Percentiles rank a stretch among this genome's conserved stretches.
Evolutionary conservation across 2,888 invertebrate genomes (phyloP).

Genomic region (Hyppa rectilinea): DNA sequence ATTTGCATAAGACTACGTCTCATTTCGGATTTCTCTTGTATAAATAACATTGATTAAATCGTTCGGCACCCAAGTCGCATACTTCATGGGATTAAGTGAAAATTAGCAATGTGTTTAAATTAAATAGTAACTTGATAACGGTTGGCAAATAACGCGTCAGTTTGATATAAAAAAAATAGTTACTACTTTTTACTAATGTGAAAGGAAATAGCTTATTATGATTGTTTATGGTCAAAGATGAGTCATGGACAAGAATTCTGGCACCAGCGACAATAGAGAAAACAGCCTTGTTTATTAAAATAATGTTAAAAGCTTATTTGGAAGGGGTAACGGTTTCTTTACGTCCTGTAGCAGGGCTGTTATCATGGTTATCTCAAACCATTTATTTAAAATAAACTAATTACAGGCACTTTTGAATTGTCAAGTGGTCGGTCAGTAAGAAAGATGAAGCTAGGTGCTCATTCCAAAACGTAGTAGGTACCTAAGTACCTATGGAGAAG

Average conservation of each 20-base stretch:
- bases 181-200: constrained; percentile 51
- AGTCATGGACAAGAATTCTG: constrained; percentile 46
- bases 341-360: too few relatives aligned
- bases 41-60: constrained; percentile 73
- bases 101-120: constrained; percentile 82
- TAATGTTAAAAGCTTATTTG: constrained; percentile 17
- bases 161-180: constrained; percentile 71
- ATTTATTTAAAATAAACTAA: too few relatives aligned
- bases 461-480: too few relatives aligned
- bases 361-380: too few relatives aligned
- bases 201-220: constrained; percentile 52
- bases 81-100: constrained; percentile 79
- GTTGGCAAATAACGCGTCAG: constrained; percentile 68
- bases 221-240: constrained; percentile 53
- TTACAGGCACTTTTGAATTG: too few relatives aligned
- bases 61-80: constrained; percentile 71
- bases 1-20: constrained; percentile 81
- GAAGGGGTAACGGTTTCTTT: too few relatives aligned
- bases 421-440: too few relatives aligned
- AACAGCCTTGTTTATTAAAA: constrained; percentile 30
- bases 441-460: too few relatives aligned
- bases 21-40: constrained; percentile 81
- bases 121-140: constrained; percentile 76
- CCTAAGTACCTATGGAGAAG: too few relatives aligned
- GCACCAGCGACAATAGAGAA: constrained; percentile 5